Percentiles rank a stretch among this genome's conserved stretches.
Evolutionary conservation across 2,113 vertebrate species (phyloP).

Genomic region (Ictalurus punctatus): DNA sequence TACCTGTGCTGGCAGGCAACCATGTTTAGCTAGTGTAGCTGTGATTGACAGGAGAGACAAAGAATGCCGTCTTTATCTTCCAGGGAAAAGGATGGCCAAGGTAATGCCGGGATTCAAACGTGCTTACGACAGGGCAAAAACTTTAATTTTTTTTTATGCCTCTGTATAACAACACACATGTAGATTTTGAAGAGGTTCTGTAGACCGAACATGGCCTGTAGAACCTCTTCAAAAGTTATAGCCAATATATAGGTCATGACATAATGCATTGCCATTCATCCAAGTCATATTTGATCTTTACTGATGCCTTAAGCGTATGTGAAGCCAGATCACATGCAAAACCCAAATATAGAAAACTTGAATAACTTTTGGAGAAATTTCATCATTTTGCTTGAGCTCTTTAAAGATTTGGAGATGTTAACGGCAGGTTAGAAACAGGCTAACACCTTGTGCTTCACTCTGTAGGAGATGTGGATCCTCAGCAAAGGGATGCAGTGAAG

Average conservation of each 20-base stretch:
- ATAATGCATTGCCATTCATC: not conserved
- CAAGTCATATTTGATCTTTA: not conserved
- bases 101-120: not conserved
- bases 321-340: not conserved
- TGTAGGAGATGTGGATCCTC: constrained; percentile 76
- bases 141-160: not conserved
- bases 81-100: not conserved
- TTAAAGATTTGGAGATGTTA: not conserved
- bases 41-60: not conserved
- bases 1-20: too few species aligned
- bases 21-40: too few species aligned
- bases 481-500: constrained; percentile 80
- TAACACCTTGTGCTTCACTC: constrained; percentile 21
- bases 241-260: not conserved
- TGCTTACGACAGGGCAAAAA: not conserved
- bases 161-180: not conserved
- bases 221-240: not conserved
- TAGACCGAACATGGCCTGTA: not conserved
- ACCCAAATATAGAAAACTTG: not conserved
- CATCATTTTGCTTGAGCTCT: not conserved
- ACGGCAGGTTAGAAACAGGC: not conserved
- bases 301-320: not conserved
- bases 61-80: not conserved
- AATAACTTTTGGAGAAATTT: not conserved
- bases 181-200: not conserved